Percentiles rank a stretch among this genome's conserved stretches.
Evolutionary conservation across 2,888 invertebrate genomes (phyloP).

Genomic region (Leucoma salicis): DNA sequence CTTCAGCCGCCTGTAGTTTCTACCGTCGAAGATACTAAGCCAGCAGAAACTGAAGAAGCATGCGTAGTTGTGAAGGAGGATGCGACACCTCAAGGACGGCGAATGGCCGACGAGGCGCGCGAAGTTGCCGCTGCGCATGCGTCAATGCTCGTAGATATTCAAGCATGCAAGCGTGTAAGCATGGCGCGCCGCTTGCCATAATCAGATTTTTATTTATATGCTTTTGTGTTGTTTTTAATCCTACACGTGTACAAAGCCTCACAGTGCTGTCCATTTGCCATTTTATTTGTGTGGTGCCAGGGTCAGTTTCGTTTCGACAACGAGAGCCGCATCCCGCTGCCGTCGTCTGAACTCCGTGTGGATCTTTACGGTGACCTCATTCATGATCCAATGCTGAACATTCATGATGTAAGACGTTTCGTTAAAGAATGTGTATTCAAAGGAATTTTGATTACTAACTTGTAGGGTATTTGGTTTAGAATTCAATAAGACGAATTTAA

Average conservation of each 20-base stretch:
- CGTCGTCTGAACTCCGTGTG: constrained; percentile 88
- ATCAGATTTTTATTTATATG: constrained; percentile 45
- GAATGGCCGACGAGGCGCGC: constrained; percentile 75
- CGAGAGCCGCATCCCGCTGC: constrained; percentile 89
- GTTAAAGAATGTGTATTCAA: constrained; percentile 14
- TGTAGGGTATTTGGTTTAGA: constrained; percentile 37
- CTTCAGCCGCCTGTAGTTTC: constrained; percentile 48
- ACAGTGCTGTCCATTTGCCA: constrained; percentile 40
- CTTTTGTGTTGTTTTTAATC: constrained; percentile 21
- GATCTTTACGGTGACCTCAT: constrained; percentile 75
- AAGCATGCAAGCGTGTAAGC: constrained; percentile 88
- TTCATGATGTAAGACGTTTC: constrained; percentile 81
- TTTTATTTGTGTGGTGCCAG: constrained; percentile 77
- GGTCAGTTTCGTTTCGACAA: constrained; percentile 95
- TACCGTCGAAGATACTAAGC: constrained; percentile 55
- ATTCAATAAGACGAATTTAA: constrained; percentile 11
- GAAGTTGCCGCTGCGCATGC: constrained; percentile 78
- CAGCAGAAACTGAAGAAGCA: constrained; percentile 56
- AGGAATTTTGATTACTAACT: constrained; percentile 36
- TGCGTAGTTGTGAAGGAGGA: constrained; percentile 77
- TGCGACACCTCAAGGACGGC: constrained; percentile 67
- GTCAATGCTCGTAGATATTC: constrained; percentile 80
- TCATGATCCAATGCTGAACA: constrained; percentile 75
- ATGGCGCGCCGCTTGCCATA: constrained; percentile 77
- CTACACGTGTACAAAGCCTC: constrained; percentile 26